Conservation (phyloP, 2,113 vertebrate species). For the Proterorhinus semilunaris region DNA sequence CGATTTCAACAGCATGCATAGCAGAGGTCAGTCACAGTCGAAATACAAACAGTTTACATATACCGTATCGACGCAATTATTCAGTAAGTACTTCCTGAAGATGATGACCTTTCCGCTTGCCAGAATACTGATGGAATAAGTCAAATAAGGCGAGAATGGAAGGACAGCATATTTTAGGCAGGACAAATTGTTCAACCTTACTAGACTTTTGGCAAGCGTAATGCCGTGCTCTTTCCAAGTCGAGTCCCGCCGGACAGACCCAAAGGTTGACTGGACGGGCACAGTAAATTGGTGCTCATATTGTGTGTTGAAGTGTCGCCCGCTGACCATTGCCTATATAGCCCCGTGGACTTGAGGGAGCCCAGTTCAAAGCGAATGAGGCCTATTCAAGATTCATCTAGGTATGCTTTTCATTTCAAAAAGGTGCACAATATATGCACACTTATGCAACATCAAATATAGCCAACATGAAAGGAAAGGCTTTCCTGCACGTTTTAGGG, state of each 20-base stretch:
- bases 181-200: constrained; percentile 52
- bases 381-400: constrained; percentile 50
- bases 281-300: constrained; percentile 61
- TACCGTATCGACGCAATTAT: constrained; percentile 47
- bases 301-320: constrained; percentile 57
- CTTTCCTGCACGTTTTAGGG: constrained; percentile 18
- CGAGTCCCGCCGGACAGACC: constrained; percentile 49
- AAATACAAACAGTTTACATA: constrained; percentile 38
- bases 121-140: constrained; percentile 34
- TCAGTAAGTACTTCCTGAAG: constrained; percentile 33
- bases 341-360: constrained; percentile 35
- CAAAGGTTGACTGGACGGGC: constrained; percentile 58
- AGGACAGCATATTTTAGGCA: constrained; percentile 27
- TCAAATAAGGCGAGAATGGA: constrained; percentile 23
- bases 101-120: constrained; percentile 55
- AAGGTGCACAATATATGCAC: constrained; percentile 53
- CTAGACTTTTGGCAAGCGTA: constrained; percentile 45
- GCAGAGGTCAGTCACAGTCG: constrained; percentile 8
- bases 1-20: constrained; percentile 25
- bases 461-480: constrained; percentile 45
- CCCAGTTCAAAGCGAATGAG: constrained; percentile 59
- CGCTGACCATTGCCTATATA: constrained; percentile 56
- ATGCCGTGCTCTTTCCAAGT: constrained; percentile 61
- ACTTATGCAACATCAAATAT: constrained; percentile 58
- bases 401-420: constrained; percentile 55